Evolutionary conservation across 2,113 vertebrate genomes (phyloP).

Genomic region (Oncorhynchus clarkii): DNA sequence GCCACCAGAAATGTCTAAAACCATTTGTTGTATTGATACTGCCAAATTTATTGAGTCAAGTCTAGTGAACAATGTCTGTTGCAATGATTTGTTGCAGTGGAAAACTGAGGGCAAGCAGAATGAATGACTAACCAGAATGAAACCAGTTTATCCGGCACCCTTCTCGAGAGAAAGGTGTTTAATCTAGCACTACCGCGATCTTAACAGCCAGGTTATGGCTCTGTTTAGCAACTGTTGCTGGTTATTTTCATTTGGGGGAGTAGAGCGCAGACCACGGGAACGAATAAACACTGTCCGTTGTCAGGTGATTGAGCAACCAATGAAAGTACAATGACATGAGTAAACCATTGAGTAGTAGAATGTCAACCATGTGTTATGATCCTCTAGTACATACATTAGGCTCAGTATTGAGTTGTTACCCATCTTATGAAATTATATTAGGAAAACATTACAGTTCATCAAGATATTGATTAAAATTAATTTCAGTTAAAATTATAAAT

Average conservation of each 20-base stretch:
- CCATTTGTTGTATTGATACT: neutral
- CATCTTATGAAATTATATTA: no score
- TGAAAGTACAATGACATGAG: no score
- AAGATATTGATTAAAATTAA: no score
- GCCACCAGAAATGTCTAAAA: no score
- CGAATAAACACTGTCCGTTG: neutral
- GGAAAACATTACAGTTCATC: no score
- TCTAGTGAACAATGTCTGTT: neutral
- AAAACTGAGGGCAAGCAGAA: no score
- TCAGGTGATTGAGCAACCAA: neutral
- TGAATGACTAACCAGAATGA: constrained; percentile 11
- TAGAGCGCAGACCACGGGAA: neutral
- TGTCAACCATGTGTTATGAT: constrained; percentile 8
- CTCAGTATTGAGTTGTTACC: no score
- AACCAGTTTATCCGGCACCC: constrained; percentile 49
- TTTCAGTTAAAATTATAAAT: no score
- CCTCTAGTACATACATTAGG: no score
- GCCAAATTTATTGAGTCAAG: neutral
- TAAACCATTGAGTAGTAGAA: constrained; percentile 12
- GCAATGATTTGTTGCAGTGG: neutral
- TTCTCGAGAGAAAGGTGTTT: constrained; percentile 41
- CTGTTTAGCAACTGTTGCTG: constrained; percentile 24
- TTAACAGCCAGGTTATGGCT: constrained; percentile 19
- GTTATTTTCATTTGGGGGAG: constrained; percentile 17
- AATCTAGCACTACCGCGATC: constrained; percentile 8